Evolutionary conservation across 1,140 invertebrate genomes (phyloP).

Genomic region (Trachymyrmex septentrionalis): DNA sequence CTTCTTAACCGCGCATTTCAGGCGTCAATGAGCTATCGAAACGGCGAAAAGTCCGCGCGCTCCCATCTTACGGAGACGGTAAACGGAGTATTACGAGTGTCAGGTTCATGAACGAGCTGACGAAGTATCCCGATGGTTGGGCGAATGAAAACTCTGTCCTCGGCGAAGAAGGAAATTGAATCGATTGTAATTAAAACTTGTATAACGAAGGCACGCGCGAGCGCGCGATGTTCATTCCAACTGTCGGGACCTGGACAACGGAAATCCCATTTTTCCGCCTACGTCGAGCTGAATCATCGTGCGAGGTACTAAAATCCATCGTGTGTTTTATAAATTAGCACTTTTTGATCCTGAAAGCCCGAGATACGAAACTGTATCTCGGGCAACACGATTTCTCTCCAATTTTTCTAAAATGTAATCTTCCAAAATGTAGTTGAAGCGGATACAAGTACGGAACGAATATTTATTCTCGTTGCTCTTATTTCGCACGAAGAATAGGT

Average conservation of each 20-base stretch:
- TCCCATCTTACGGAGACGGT: not conserved
- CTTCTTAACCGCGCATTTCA: conserved; percentile 12
- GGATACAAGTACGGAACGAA: not conserved
- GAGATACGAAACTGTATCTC: not conserved
- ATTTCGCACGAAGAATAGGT: not conserved
- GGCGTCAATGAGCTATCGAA: conserved; percentile 16
- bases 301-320: conserved; percentile 22
- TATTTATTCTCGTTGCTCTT: not conserved
- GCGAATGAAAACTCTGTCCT: conserved; percentile 42
- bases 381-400: not conserved
- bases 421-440: not conserved
- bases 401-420: conserved; percentile 6
- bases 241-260: not conserved
- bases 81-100: conserved; percentile 60
- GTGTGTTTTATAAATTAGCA: conserved; percentile 38
- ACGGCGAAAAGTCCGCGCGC: conserved; percentile 25
- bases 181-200: conserved; percentile 76
- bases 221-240: conserved; percentile 55
- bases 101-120: conserved; percentile 65
- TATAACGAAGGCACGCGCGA: conserved; percentile 64
- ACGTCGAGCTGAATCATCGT: conserved; percentile 15
- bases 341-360: not conserved
- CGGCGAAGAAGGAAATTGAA: conserved; percentile 66
- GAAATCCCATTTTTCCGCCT: conserved; percentile 51
- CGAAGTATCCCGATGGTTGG: conserved; percentile 39